These are phyloP conservation scores for Menura novaehollandiae DNA, from an alignment of 2,113 vertebrate species.

Conservation along the genomic window DNA sequence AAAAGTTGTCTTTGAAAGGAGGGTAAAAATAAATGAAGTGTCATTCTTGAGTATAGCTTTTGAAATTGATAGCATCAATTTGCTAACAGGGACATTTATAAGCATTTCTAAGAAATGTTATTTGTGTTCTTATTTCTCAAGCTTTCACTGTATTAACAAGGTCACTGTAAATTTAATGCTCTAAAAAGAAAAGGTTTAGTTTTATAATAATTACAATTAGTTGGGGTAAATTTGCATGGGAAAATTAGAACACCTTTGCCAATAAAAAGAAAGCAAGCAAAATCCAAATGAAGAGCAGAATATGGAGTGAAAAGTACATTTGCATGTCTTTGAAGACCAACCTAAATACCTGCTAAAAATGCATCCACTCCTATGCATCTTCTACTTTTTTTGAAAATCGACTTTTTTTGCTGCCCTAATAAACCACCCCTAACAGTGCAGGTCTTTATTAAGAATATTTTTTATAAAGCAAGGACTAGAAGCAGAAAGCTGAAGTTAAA, in stretches of 20 bases:
- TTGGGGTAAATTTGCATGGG: neutral
- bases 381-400: neutral
- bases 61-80: constrained; percentile 10
- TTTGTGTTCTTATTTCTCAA: neutral
- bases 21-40: constrained; percentile 2
- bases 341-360: constrained; percentile 9
- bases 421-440: neutral
- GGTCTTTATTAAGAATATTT: neutral
- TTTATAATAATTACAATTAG: neutral
- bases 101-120: constrained; percentile 15
- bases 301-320: neutral
- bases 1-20: constrained; percentile 2
- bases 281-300: neutral
- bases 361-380: neutral
- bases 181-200: neutral
- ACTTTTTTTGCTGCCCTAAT: neutral
- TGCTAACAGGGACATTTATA: neutral
- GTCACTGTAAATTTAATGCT: neutral
- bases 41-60: neutral
- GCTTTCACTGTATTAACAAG: neutral
- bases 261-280: neutral
- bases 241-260: neutral
- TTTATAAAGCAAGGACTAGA: neutral
- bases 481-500: neutral
- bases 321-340: neutral